Conservation (phyloP, 2,888 invertebrate genomes). For the Cetonia aurata region DNA sequence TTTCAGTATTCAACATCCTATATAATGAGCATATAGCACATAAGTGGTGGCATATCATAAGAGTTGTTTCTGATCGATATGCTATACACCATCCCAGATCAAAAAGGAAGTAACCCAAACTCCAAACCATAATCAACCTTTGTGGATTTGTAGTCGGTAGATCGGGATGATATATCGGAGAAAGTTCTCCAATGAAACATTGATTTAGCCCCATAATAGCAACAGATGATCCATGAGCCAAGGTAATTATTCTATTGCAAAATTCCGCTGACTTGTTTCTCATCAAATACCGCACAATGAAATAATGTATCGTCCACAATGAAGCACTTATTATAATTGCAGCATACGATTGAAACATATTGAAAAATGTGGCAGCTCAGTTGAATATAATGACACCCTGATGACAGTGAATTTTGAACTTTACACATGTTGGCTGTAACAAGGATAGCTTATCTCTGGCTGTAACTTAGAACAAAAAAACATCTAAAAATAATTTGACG, state of each 20-base stretch:
- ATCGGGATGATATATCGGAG: conserved; percentile 58
- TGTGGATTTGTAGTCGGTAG: conserved; percentile 58
- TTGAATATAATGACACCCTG: not conserved
- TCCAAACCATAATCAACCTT: conserved; percentile 66
- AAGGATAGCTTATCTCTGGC: not conserved
- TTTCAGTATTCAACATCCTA: conserved; percentile 68
- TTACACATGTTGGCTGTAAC: not conserved
- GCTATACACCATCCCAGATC: conserved; percentile 72
- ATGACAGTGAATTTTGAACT: conserved; percentile 28
- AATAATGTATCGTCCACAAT: conserved; percentile 57
- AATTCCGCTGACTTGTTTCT: conserved; percentile 57
- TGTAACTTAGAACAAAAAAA: conserved; percentile 25
- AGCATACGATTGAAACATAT: conserved; percentile 15
- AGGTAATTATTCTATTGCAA: conserved; percentile 54
- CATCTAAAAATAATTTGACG: conserved; percentile 26
- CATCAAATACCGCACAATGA: conserved; percentile 46
- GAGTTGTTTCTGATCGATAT: conserved; percentile 67
- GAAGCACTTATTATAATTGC: conserved; percentile 37
- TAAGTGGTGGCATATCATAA: conserved; percentile 72
- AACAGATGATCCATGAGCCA: conserved; percentile 58
- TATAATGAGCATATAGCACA: conserved; percentile 69
- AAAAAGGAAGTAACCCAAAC: conserved; percentile 75
- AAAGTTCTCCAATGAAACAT: conserved; percentile 59
- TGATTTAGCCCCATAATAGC: conserved; percentile 59
- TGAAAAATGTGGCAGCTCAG: not conserved